These are phyloP conservation scores for Echinops telfairi DNA, from an alignment of 2,113 vertebrate genomes.

Conservation along the genomic window DNA sequence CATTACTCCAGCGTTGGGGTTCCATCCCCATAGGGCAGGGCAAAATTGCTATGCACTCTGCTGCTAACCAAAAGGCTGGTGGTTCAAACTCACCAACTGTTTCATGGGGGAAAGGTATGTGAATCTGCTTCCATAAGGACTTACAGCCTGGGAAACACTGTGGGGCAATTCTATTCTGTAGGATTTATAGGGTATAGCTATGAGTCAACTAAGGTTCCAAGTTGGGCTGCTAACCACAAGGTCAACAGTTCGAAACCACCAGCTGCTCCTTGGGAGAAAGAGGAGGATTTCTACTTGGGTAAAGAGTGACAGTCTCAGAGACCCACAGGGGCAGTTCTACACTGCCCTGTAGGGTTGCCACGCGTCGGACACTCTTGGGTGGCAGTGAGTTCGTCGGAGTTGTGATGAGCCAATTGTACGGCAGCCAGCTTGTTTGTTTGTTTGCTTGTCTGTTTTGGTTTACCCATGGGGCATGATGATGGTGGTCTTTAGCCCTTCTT, in stretches of 20 bases:
- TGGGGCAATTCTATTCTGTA: not conserved
- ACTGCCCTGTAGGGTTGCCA: not conserved
- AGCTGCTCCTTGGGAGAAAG: not conserved
- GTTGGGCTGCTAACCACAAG: not conserved
- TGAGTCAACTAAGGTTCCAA: too few species aligned
- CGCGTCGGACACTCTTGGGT: not conserved
- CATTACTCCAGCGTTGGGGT: not conserved
- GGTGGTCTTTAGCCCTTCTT: slow-evolving; percentile 72
- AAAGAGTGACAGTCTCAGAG: not conserved
- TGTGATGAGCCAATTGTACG: too few species aligned
- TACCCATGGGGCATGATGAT: slow-evolving; percentile 64
- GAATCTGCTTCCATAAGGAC: not conserved
- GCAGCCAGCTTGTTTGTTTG: not conserved
- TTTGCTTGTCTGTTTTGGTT: not conserved
- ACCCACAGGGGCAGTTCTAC: not conserved
- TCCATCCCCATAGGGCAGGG: not conserved
- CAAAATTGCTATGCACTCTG: not conserved
- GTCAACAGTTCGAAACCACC: not conserved
- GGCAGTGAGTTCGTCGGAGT: not conserved
- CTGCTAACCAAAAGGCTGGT: not conserved
- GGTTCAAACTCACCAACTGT: not conserved
- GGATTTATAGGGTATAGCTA: too few species aligned
- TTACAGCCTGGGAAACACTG: not conserved
- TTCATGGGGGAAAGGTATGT: not conserved
- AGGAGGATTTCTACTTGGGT: not conserved